Evolutionary conservation across 2,797 vertebrate genomes (phyloP).

Genomic region (Sitta carolinensis): DNA sequence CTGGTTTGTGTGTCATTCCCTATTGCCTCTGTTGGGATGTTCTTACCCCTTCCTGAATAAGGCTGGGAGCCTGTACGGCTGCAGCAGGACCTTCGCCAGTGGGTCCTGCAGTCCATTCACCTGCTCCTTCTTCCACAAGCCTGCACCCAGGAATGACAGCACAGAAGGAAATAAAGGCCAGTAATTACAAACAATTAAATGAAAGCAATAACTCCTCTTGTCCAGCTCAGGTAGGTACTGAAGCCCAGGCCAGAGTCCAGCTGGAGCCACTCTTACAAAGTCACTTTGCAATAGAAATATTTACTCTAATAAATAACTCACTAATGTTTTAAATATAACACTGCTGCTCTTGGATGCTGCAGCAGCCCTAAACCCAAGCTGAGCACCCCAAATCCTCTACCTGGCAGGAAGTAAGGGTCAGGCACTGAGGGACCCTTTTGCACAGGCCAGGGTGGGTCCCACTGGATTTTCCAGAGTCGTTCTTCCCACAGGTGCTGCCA

Average conservation of each 20-base stretch:
- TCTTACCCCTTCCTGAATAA: slow-evolving; percentile 56
- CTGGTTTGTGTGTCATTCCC: not conserved
- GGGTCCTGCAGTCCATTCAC: slow-evolving; percentile 35
- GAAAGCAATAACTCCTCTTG: not conserved
- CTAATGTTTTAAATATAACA: not conserved
- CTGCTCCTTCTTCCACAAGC: slow-evolving; percentile 43
- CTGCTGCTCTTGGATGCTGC: not conserved
- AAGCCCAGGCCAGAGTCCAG: not conserved
- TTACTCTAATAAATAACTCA: not conserved
- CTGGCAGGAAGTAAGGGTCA: slow-evolving; percentile 27
- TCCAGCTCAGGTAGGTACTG: not conserved
- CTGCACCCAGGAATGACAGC: not conserved
- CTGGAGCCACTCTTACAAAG: not conserved
- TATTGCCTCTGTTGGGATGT: not conserved
- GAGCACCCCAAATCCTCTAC: not conserved
- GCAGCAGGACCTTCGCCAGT: slow-evolving; percentile 13
- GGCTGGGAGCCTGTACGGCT: slow-evolving; percentile 32
- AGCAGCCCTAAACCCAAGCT: not conserved
- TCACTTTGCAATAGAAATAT: not conserved
- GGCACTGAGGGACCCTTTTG: not conserved
- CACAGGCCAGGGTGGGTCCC: not conserved
- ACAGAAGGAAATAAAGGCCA: not conserved
- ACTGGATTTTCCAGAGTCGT: not conserved
- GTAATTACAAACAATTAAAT: not conserved
- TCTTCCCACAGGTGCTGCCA: slow-evolving; percentile 38